A percentile compares a stretch with the other conserved stretches of the same genome.
Evolutionary conservation across 1,140 invertebrate genomes (phyloP).

Genomic region (Metopolophium dirhodum): DNA sequence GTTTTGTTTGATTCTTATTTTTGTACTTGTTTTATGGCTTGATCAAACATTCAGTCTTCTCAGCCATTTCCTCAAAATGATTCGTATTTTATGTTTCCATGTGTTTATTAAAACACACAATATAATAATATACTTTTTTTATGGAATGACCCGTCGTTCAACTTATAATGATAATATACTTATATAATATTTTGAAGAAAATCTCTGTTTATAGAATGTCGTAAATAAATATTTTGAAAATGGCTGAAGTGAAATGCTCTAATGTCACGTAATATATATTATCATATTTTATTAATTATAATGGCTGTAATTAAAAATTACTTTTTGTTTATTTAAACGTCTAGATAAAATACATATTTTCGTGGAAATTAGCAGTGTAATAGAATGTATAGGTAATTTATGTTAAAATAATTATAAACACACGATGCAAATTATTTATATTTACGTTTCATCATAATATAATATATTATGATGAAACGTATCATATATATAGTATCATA

Average conservation of each 20-base stretch:
- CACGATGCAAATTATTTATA: no score
- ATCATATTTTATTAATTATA: not conserved
- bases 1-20: not conserved
- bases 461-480: no score
- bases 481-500: no score
- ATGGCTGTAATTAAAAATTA: no score
- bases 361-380: no score
- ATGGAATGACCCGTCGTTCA: not conserved
- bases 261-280: not conserved
- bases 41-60: not conserved
- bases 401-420: no score
- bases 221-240: not conserved
- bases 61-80: not conserved
- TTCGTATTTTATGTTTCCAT: not conserved
- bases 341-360: not conserved
- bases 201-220: no score
- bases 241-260: not conserved
- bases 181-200: not conserved
- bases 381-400: no score
- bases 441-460: no score
- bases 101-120: not conserved
- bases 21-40: not conserved
- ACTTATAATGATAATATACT: not conserved
- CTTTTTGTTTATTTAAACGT: not conserved
- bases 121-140: not conserved